phyloP scores from a whole-genome alignment of 2,797 vertebrate species.

The Loris lydekkerianus region DNA sequence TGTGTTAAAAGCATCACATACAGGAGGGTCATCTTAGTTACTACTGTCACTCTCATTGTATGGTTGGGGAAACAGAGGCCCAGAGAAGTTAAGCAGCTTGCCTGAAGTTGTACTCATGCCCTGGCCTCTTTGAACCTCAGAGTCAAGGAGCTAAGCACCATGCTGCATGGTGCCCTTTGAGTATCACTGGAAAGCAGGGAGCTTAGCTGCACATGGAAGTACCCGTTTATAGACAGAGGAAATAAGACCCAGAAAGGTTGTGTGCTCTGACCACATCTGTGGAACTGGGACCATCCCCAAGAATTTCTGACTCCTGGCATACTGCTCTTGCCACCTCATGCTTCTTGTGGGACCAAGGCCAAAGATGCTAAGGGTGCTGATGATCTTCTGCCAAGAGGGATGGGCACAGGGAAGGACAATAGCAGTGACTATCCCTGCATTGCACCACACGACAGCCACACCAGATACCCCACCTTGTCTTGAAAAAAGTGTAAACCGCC shows the following conservation, averaged over 20 bases:
- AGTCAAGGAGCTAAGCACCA: neutral
- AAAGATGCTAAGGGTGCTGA: neutral
- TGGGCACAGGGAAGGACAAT: neutral
- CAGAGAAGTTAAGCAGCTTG: neutral
- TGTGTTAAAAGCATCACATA: neutral
- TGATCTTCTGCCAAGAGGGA: neutral
- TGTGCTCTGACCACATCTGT: neutral
- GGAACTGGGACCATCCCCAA: neutral
- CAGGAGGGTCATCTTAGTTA: no score
- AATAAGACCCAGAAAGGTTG: neutral
- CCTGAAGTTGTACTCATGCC: neutral
- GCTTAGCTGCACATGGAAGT: neutral
- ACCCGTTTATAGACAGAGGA: neutral
- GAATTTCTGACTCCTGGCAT: neutral
- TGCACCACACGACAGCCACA: neutral
- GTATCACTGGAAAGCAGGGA: neutral
- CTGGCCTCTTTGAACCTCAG: neutral
- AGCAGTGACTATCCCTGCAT: neutral
- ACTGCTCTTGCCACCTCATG: neutral
- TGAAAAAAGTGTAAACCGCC: neutral
- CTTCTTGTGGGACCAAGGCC: neutral
- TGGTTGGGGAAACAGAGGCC: neutral
- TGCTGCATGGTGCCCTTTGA: neutral
- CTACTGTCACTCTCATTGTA: neutral
- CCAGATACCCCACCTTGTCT: neutral